Evolutionary conservation across 2,797 vertebrate species (phyloP), one percentile per base, ranked within the genome.

Genomic region (Scomberomorus guttatus): DNA sequence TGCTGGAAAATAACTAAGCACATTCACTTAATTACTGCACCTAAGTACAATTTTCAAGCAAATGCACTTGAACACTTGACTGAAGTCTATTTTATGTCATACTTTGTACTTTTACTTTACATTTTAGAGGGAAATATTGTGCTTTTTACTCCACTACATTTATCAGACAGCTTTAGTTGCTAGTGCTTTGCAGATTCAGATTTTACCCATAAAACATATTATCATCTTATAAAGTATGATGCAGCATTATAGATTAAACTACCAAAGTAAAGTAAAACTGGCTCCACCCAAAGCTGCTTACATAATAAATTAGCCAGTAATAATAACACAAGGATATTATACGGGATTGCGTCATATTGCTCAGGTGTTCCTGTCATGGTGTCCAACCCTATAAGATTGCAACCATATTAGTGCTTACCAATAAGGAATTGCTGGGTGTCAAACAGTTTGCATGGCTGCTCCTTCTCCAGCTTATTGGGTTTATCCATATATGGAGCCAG

Each of bases 401-500:
- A 62, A 59, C 13, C 9, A 57, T 37, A 42, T 42, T 0, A 13
- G 14, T 11, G 55, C 94, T 92, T 93, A 99, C 98, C 98, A 92
- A 96, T 93, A 48, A 99, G 92, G 81, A 99, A 99, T 75, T 98
- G 97, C 92, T 99, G 97, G 0, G 97, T 99, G 86, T 99, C 98
- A 59, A 99, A 97, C 56, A 99, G 94, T 80, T 99, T 99, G 94
- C 97, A 97, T 0, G 96, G 96, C 89, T 98, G 96, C 80, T 99
- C 98, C 85, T 98, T 95, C 92, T 99, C 98, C 93, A 99, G 94
- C 76, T 99, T 99, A 94, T 99, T 99, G 89, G 98, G 97, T 54
- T 97, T 95, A 89, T 99, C 98, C 2, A 89, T 92, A 90, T 95
- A 96, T 0, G 96, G 94, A 0, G 97, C 97, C 88, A 98, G 92